Conservation (phyloP, 2,113 vertebrate species). For the Crocuta crocuta region DNA sequence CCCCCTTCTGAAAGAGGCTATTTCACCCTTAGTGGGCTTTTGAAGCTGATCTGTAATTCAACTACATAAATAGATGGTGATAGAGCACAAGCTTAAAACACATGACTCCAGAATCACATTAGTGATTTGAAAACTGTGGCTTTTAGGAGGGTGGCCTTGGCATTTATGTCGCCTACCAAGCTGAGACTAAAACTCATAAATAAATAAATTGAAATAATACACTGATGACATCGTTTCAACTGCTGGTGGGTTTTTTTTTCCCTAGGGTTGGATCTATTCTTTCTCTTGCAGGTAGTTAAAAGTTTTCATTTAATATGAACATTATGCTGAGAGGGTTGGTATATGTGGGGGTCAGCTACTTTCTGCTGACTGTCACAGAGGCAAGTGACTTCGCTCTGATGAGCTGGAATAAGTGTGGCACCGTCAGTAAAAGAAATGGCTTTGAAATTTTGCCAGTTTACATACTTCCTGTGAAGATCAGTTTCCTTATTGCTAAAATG, state of each 20-base stretch:
- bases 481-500: constrained; percentile 1
- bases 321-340: background rate
- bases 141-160: background rate
- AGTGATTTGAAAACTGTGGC: background rate
- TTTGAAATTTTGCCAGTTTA: constrained; percentile 25
- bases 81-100: background rate
- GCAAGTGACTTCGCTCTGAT: background rate
- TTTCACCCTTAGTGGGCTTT: constrained; percentile 56
- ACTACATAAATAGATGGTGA: constrained; percentile 62
- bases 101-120: constrained; percentile 31
- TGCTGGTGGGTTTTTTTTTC: background rate
- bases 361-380: background rate
- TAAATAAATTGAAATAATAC: background rate
- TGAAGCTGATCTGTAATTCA: constrained; percentile 52
- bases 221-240: background rate
- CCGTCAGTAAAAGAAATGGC: background rate
- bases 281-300: background rate
- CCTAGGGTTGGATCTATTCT: background rate
- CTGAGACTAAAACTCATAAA: constrained; percentile 7
- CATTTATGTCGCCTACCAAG: background rate
- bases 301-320: background rate
- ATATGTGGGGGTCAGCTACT: background rate
- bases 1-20: constrained; percentile 46
- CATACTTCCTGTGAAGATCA: background rate
- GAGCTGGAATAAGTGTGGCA: background rate